These are phyloP conservation scores for Tachina fera DNA, from an alignment of 2,888 invertebrate genomes.

Conservation along the genomic window DNA sequence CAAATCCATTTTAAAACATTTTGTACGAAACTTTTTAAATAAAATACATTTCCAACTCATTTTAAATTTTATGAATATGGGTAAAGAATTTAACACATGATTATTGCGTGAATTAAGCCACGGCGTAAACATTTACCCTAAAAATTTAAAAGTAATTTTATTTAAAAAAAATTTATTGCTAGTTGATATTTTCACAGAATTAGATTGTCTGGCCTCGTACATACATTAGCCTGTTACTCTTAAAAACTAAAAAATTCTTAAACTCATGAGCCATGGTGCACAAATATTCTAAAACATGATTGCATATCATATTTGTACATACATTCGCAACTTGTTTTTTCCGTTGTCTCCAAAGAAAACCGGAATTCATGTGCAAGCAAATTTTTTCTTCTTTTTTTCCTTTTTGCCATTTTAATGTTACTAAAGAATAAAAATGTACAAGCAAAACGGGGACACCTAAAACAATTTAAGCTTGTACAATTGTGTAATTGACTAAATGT, in stretches of 20 bases:
- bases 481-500: slow-evolving; percentile 43
- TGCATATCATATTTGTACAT: slow-evolving; percentile 12
- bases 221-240: no score
- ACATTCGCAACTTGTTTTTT: slow-evolving; percentile 31
- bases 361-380: slow-evolving; percentile 66
- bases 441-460: slow-evolving; percentile 29
- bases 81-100: no score
- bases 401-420: slow-evolving; percentile 43
- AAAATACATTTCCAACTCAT: no score
- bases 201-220: no score
- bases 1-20: no score
- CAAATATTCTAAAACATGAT: slow-evolving; percentile 5
- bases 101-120: no score
- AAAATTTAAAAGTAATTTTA: no score
- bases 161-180: no score
- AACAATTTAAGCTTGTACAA: slow-evolving; percentile 50
- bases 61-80: no score
- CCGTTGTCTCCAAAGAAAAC: slow-evolving; percentile 47
- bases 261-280: not conserved
- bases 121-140: no score
- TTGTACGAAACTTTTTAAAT: no score
- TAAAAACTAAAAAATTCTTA: not conserved
- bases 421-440: slow-evolving; percentile 21
- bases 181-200: no score
- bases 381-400: slow-evolving; percentile 37